phyloP scores from a whole-genome alignment of 2,888 invertebrate genomes.

The Lampropteryx suffumata region DNA sequence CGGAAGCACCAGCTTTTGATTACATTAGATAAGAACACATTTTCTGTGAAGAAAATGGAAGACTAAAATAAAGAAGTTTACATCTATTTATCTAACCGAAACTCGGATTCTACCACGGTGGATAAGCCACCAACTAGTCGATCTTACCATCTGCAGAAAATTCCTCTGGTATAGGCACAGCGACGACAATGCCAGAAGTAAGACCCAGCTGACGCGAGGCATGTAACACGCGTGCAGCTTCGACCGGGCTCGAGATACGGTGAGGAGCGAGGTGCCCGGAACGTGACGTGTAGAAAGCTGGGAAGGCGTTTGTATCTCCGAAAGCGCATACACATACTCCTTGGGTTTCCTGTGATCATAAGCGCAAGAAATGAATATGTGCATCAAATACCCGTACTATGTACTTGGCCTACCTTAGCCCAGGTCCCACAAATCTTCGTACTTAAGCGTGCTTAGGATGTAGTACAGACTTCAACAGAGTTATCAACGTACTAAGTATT shows the following conservation, averaged over 20 bases:
- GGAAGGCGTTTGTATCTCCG: constrained; percentile 89
- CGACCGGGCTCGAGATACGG: constrained; percentile 81
- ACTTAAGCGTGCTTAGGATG: too few relatives aligned
- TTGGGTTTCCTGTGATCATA: constrained; percentile 90
- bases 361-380: constrained; percentile 1
- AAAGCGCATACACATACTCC: constrained; percentile 95
- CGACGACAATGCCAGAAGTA: constrained; percentile 91
- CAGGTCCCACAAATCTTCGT: too few relatives aligned
- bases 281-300: constrained; percentile 94
- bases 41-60: too few relatives aligned
- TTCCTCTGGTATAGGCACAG: constrained; percentile 93
- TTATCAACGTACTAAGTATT: not conserved
- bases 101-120: too few relatives aligned
- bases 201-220: constrained; percentile 80
- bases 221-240: constrained; percentile 89
- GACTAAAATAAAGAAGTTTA: too few relatives aligned
- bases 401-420: too few relatives aligned
- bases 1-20: too few relatives aligned
- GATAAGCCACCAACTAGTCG: too few relatives aligned
- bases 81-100: too few relatives aligned
- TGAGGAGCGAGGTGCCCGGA: constrained; percentile 90
- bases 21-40: too few relatives aligned
- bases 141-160: constrained; percentile 82
- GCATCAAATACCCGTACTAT: not conserved
- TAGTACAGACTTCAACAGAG: too few relatives aligned